A percentile compares a stretch with the other conserved stretches of the same genome.
These are phyloP conservation scores for Apodemus agrarius DNA, from an alignment of 2,797 vertebrate species.

Conservation along the genomic window DNA sequence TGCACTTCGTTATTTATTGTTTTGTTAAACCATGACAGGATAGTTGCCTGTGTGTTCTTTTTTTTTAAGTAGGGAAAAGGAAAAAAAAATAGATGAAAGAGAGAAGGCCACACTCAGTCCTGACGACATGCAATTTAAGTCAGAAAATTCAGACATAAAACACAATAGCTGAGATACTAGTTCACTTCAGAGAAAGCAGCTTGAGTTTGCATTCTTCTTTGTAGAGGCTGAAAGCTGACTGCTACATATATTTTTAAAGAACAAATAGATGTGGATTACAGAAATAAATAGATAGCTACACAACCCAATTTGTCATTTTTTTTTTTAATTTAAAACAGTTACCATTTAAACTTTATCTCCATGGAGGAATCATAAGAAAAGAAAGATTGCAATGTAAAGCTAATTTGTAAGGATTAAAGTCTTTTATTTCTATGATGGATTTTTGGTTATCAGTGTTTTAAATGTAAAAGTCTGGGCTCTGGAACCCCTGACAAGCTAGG, in stretches of 20 bases:
- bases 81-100: neutral
- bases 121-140: constrained; percentile 73
- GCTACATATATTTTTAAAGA: neutral
- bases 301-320: neutral
- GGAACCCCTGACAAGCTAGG: neutral
- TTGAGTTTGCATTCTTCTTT: constrained; percentile 56
- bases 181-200: constrained; percentile 47
- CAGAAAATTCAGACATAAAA: constrained; percentile 71
- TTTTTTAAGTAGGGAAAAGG: neutral
- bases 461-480: neutral
- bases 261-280: neutral
- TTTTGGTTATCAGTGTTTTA: neutral
- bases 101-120: neutral
- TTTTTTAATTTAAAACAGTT: constrained; percentile 12
- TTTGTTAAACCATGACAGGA: constrained; percentile 55
- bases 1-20: constrained; percentile 74
- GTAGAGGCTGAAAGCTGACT: neutral
- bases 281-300: neutral
- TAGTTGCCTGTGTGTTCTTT: constrained; percentile 5
- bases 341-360: neutral
- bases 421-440: neutral
- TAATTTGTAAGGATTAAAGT: neutral
- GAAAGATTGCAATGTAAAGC: neutral
- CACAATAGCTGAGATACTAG: constrained; percentile 50
- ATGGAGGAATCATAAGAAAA: neutral